Evolutionary conservation across 2,888 invertebrate species (phyloP), one percentile per base, ranked within the genome.

Genomic region (Petrophora chlorosata): DNA sequence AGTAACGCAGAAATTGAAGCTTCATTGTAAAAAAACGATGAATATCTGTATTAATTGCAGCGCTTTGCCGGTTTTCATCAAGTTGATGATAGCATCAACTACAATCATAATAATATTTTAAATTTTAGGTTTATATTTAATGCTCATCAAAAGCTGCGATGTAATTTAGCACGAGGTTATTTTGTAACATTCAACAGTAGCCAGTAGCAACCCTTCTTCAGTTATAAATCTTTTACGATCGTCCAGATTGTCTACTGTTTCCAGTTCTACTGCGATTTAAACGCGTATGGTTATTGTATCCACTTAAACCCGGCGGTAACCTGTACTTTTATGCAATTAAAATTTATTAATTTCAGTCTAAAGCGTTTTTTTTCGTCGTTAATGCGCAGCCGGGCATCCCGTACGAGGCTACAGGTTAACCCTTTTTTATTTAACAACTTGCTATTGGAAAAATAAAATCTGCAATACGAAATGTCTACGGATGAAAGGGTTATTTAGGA

Each of bases 331-430:
- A 70, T 74, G 70, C 77, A 81, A 82, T 81, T 82, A 81, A 75
- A 82, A 79, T 79, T 76, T 76, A 81, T 81, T 80, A 81, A 81
- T 79, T 76, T 76, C 59, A 70, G 60, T 76, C 66, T 59, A 62
- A 61, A 66, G 67, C 60, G 67, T 78, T 76, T 78, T 73, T 78
- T 76, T 73, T 65, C 64, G 62, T 67, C 62, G 65, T 69, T 70
- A 73, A 71, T 71, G 63, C 61, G 40, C 45, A 42, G 15, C 17
- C 29, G 13, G 5, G 54, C 53, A 52, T 52, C 42, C 60, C 40
- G 58, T 50, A 43, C 45, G 55, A 53, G 50, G 52, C 10, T 25
- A 33, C n/a, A n/a, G n/a, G n/a, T 47, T 40, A 33, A 43, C 55
- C 40, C n/a, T 44, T 48, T 41, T 61, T 61, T 60, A 60, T 54